Evolutionary conservation across 2,797 vertebrate species (phyloP).

Genomic region (Brachymystax lenok): DNA sequence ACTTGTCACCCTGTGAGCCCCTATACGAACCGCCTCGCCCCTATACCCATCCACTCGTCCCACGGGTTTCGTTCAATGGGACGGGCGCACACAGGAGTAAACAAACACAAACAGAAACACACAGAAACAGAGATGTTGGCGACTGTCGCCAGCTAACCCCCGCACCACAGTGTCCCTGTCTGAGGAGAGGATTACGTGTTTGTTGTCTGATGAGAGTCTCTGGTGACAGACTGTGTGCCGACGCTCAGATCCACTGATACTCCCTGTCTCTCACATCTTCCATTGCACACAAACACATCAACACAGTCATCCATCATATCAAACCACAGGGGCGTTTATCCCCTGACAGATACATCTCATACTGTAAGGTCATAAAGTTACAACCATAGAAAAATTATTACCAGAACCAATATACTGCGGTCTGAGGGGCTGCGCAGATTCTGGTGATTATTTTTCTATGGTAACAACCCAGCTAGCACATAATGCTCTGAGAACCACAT

Average conservation of each 20-base stretch:
- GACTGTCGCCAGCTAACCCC: constrained; percentile 25
- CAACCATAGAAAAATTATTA: background rate
- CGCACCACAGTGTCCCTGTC: constrained; percentile 11
- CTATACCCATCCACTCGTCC: constrained; percentile 47
- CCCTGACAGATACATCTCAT: background rate
- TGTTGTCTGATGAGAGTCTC: constrained; percentile 5
- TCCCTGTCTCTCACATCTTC: constrained; percentile 2
- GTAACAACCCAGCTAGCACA: background rate
- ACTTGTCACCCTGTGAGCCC: constrained; percentile 31
- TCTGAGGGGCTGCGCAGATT: background rate
- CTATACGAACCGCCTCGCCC: constrained; percentile 43
- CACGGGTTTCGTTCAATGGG: constrained; percentile 44
- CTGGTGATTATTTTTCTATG: background rate
- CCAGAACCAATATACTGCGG: background rate
- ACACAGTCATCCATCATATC: constrained; percentile 18
- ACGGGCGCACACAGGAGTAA: constrained; percentile 10
- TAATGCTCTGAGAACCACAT: too few relatives aligned
- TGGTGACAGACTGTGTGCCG: constrained; percentile 17
- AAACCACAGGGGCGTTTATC: constrained; percentile 4
- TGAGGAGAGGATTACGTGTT: constrained; percentile 34
- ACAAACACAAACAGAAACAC: constrained; percentile 26
- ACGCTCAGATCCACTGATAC: constrained; percentile 32
- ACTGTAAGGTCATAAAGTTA: background rate
- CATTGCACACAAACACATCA: constrained; percentile 18
- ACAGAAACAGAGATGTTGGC: background rate